Base-by-base conservation (phyloP, 2,797 vertebrate species). In the Columba guinea region DNA sequence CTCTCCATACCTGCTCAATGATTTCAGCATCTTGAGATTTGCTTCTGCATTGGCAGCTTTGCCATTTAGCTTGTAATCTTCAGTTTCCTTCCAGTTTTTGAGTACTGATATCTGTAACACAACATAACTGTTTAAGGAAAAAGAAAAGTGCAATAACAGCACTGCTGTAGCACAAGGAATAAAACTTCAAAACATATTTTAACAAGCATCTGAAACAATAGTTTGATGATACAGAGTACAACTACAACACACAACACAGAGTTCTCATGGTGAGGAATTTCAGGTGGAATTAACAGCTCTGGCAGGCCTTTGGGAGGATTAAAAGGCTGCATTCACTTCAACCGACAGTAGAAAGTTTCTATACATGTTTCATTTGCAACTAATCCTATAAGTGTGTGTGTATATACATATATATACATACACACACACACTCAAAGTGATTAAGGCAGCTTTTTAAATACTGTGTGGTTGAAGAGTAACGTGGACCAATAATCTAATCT, bases 101-200 rank as follows among this genome's bases (percentile, higher is more conserved):
- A 99, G 95, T 5, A 98, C 88, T 2, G 85, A 98, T 39, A 99
- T 30, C 99, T 99, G 96, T 21, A 89, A 88, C 14, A 15, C 79
- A 78, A 84, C 27, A 3, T 3, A 80, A 37, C 9, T 5, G 16
- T 16, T 35, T 71, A 28, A 46, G 44, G 44, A 20, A 16, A 34
- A 41, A 32, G 22, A 2, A 20, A 16, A 14, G 9, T 35, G 26
- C 21, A 17, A 56, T 65, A 83, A 26, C 81, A 83, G 48, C 19
- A 78, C 28, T 44, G n/a, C n/a, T 2, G 3, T 19, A 17, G n/a
- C 52, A 67, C 39, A 58, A 70, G 6, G 10, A 59, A 39, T n/a
- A 34, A 90, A 89, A 26, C 20, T 8, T 73, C 22, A 10, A 24
- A 35, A 7, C 2, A 62, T 10, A 64, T 44, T 60, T 74, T 39